Conservation (phyloP, 2,113 vertebrate species). For the Spea bombifrons region DNA sequence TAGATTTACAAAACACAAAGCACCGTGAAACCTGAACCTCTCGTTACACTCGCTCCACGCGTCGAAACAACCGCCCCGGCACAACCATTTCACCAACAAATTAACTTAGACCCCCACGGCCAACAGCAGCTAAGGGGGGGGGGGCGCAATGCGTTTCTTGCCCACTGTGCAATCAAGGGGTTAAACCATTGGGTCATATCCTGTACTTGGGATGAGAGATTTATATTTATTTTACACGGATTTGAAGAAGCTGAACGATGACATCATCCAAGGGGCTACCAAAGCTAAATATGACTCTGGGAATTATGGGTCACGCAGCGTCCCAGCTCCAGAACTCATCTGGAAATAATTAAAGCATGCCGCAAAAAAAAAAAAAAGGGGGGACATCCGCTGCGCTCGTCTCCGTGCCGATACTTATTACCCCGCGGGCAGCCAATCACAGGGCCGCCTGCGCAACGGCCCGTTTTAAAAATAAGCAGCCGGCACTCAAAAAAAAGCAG, state of each 20-base stretch:
- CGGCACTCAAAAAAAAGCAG: neutral
- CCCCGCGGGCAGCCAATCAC: neutral
- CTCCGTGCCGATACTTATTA: slow-evolving; percentile 5
- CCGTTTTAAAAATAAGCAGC: slow-evolving; percentile 28
- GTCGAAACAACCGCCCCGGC: no score
- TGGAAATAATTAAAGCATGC: slow-evolving; percentile 24
- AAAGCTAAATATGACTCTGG: slow-evolving; percentile 21
- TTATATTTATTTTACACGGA: neutral
- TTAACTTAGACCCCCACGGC: no score
- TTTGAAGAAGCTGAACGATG: slow-evolving; percentile 6
- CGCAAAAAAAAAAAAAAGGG: neutral
- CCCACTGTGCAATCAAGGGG: no score
- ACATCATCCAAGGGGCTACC: neutral
- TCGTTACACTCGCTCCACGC: no score
- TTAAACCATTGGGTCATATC: no score
- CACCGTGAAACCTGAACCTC: no score
- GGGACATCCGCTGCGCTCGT: slow-evolving; percentile 20
- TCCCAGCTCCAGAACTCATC: slow-evolving; percentile 32
- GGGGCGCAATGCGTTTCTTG: no score
- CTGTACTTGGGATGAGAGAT: neutral
- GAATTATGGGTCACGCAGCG: slow-evolving; percentile 15
- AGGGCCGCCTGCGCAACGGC: neutral
- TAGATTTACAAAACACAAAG: no score
- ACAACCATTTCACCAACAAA: no score
- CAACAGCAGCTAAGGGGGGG: no score